Percentiles rank a stretch among this genome's conserved stretches.
These are phyloP conservation scores for Neodontobutis hainanensis DNA, from an alignment of 2,113 vertebrate species.

Conservation along the genomic window DNA sequence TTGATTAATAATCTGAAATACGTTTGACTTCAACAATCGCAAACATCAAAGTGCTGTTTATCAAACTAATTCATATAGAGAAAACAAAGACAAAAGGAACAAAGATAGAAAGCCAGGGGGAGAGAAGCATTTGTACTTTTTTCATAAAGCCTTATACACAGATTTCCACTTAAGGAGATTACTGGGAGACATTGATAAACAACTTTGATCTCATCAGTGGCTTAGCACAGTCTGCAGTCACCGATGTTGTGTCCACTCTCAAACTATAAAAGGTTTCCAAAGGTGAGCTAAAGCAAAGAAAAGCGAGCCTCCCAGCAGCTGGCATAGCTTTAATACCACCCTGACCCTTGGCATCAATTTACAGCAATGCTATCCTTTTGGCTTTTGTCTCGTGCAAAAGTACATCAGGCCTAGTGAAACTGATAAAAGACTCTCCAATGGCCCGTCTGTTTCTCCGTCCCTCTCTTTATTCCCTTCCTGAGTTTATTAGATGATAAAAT, in stretches of 20 bases:
- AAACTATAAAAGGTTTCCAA: background rate
- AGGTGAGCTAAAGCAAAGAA: slow-evolving; percentile 5
- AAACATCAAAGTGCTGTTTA: slow-evolving; percentile 8
- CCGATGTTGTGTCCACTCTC: background rate
- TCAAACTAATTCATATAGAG: slow-evolving; percentile 2
- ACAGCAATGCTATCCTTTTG: slow-evolving; percentile 8
- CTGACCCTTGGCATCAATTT: slow-evolving; percentile 21
- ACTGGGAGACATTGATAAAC: no score
- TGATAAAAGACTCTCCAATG: slow-evolving; percentile 6
- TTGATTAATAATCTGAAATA: slow-evolving; percentile 14
- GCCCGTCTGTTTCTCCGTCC: background rate
- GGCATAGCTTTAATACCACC: slow-evolving; percentile 17
- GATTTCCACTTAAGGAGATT: no score
- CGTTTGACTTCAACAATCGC: slow-evolving; percentile 6
- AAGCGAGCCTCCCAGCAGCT: slow-evolving; percentile 14
- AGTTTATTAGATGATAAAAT: slow-evolving; percentile 44
- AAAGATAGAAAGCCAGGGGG: background rate
- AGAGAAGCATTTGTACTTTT: background rate
- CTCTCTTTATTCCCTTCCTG: slow-evolving; percentile 14
- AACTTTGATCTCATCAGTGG: background rate
- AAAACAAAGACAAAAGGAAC: background rate
- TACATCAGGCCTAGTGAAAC: slow-evolving; percentile 25
- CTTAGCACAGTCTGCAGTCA: background rate
- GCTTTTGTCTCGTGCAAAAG: slow-evolving; percentile 20
- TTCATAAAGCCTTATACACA: no score